Percentiles rank a stretch among this genome's conserved stretches.
Conservation (phyloP, 2,797 vertebrate genomes). For the Hapalemur alaotrensis region DNA sequence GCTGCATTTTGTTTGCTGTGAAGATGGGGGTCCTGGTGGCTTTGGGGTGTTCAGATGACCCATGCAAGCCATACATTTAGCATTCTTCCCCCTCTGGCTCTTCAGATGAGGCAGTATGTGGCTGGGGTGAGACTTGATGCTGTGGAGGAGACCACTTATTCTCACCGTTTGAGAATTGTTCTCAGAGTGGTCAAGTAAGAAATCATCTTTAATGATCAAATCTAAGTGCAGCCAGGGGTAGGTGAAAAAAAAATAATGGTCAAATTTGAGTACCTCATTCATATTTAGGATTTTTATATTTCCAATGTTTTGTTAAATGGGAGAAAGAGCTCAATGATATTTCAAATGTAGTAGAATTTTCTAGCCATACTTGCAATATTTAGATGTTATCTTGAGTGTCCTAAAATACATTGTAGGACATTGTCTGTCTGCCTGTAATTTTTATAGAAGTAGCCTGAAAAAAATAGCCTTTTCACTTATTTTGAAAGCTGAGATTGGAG, state of each 20-base stretch:
- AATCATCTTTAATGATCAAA: not conserved
- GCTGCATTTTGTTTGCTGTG: not conserved
- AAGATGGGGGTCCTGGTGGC: not conserved
- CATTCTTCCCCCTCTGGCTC: not conserved
- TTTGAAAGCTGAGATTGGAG: not conserved
- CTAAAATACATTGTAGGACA: not conserved
- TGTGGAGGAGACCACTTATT: not conserved
- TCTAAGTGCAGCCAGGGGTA: too few relatives aligned
- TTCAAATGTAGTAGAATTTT: not conserved
- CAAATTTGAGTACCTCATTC: not conserved
- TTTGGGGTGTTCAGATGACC: not conserved
- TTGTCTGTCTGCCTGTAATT: not conserved
- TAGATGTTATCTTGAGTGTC: not conserved
- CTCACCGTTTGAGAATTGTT: not conserved
- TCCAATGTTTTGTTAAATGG: not conserved
- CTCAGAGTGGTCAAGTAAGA: not conserved
- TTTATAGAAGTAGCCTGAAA: constrained; percentile 24
- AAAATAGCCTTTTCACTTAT: constrained; percentile 28
- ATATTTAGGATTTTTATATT: not conserved
- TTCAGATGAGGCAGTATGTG: not conserved
- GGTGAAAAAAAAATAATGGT: not conserved
- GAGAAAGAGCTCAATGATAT: not conserved
- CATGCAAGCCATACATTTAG: not conserved
- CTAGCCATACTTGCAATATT: not conserved
- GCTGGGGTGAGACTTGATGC: not conserved